Evolutionary conservation across 2,797 vertebrate genomes (phyloP), one percentile per base, ranked within the genome.

Genomic region (Mionectes olivaceus): DNA sequence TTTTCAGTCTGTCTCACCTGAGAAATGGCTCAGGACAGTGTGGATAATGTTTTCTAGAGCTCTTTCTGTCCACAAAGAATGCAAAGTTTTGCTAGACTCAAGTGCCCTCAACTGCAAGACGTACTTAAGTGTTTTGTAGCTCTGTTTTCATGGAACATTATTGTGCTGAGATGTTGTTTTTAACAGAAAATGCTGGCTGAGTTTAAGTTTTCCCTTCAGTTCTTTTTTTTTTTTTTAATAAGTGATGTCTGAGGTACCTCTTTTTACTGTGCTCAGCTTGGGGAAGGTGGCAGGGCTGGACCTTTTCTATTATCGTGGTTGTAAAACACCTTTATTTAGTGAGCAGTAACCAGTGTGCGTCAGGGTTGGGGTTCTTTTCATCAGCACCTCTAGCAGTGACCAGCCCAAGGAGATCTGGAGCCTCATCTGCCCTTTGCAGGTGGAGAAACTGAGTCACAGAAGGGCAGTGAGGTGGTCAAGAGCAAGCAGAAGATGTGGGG

Each of bases 201-300:
- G 64, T 37, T 83, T 33, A 14, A 14, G 4, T 46, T 73, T 46
- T 25, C 13, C 19, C n/a, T n/a, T n/a, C n/a, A n/a, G n/a, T n/a
- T n/a, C n/a, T n/a, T n/a, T n/a, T n/a, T n/a, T 37, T 30, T 37
- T 32, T 28, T 30, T 52, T 37, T 33, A 10, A 0, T 9, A 32
- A 78, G 14, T n/a, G 17, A 1, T 8, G 2, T 22, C 67, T 50
- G 23, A 50, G 67, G 9, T 17, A 7, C 30, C n/a, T 73, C 27
- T 1, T 90, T 61, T 70, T 16, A 6, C 43, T 22, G 39, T 25
- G 50, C 63, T 65, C n/a, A 63, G 30, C 39, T 65, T 13, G 1
- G 55, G 32, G 33, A 56, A 59, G 12, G 59, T 33, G 2, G 0
- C n/a, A 69, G 50, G 13, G 32, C 8, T 59, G 41, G 24, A 9